phyloP scores from a whole-genome alignment of 2,888 invertebrate genomes.

The Drosophila maculinotata region DNA sequence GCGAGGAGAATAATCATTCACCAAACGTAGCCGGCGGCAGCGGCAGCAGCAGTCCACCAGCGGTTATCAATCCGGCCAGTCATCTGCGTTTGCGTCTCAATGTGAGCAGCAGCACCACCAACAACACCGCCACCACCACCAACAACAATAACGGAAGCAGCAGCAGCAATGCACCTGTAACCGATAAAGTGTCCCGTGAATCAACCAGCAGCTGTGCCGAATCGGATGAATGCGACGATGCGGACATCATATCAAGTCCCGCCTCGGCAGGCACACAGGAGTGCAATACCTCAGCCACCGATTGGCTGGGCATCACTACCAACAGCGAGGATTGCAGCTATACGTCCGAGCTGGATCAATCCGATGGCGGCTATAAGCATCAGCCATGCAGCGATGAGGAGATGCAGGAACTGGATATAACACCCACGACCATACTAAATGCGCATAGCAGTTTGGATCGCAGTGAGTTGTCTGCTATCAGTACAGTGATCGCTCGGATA shows the following conservation, averaged over 20 bases:
- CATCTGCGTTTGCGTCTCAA: conserved; percentile 80
- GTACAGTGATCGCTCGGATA: not conserved
- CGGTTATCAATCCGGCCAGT: conserved; percentile 37
- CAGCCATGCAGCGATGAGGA: conserved; percentile 85
- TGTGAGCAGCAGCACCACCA: conserved; percentile 29
- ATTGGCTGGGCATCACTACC: conserved; percentile 95
- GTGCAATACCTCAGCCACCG: conserved; percentile 89
- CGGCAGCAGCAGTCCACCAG: conserved; percentile 18
- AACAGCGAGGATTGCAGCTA: conserved; percentile 92
- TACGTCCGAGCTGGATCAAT: conserved; percentile 90
- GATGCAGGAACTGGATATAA: conserved; percentile 88
- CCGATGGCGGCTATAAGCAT: conserved; percentile 87
- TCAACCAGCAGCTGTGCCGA: conserved; percentile 80
- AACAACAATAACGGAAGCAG: not conserved
- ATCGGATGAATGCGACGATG: conserved; percentile 86
- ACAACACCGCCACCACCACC: not conserved
- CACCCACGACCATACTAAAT: conserved; percentile 91
- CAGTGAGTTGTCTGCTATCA: conserved; percentile 86
- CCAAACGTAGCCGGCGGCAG: conserved; percentile 43
- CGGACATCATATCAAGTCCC: conserved; percentile 88
- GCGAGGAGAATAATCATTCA: conserved; percentile 84
- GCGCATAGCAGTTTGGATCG: conserved; percentile 91
- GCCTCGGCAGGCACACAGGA: conserved; percentile 86
- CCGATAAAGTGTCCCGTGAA: conserved; percentile 40
- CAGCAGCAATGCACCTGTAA: conserved; percentile 18